phyloP scores from a whole-genome alignment of 2,113 vertebrate species.

The Engraulis encrasicolus region DNA sequence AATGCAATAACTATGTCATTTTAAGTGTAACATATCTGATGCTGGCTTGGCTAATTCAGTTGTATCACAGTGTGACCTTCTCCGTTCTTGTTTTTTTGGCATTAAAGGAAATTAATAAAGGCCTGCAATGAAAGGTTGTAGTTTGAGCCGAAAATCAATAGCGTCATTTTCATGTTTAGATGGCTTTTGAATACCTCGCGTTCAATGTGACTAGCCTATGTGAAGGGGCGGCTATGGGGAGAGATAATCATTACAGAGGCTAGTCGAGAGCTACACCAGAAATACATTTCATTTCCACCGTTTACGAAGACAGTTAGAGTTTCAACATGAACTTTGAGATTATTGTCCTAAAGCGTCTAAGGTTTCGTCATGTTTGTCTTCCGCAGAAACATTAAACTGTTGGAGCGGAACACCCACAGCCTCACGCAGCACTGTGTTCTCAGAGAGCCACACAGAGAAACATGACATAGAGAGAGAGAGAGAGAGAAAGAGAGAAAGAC shows the following conservation, averaged over 20 bases:
- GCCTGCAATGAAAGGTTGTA: slow-evolving; percentile 52
- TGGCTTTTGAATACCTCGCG: not conserved
- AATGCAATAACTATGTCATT: slow-evolving; percentile 42
- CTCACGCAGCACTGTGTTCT: not conserved
- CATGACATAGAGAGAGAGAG: no score
- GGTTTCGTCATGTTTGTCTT: no score
- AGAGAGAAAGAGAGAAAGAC: no score
- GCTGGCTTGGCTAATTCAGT: slow-evolving; percentile 36
- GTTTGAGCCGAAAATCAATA: slow-evolving; percentile 54
- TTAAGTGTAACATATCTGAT: slow-evolving; percentile 33
- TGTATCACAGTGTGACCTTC: slow-evolving; percentile 40
- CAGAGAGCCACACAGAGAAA: no score
- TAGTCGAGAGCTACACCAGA: not conserved
- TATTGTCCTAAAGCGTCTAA: no score
- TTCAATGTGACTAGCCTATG: not conserved
- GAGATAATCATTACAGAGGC: not conserved
- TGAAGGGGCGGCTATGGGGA: not conserved
- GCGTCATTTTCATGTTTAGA: slow-evolving; percentile 43
- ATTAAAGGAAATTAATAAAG: slow-evolving; percentile 51
- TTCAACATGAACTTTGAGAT: not conserved
- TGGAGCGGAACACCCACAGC: not conserved
- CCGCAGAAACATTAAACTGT: no score
- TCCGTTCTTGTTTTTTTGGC: slow-evolving; percentile 35
- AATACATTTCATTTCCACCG: not conserved
- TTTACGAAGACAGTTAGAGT: not conserved